Evolutionary conservation across 2,797 vertebrate genomes (phyloP).

Genomic region (Apogon hyalosoma): DNA sequence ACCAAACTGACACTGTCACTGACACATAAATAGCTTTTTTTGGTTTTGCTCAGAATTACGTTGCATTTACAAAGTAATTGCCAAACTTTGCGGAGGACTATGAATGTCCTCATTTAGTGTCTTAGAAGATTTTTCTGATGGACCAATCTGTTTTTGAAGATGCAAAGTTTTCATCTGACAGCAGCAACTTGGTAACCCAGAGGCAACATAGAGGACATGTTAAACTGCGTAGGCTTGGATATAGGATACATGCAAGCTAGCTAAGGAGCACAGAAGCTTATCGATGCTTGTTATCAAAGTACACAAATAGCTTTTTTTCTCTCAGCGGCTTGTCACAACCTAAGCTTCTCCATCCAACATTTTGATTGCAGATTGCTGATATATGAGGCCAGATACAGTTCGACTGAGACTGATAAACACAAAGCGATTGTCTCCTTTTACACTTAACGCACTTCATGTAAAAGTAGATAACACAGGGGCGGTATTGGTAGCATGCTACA

Average conservation of each 20-base stretch:
- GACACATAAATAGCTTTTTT: constrained; percentile 8
- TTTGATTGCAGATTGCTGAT: constrained; percentile 77
- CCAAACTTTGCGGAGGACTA: neutral
- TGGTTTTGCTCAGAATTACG: neutral
- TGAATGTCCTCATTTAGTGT: constrained; percentile 1
- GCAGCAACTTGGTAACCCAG: constrained; percentile 76
- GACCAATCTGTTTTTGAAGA: constrained; percentile 26
- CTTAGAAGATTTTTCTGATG: neutral
- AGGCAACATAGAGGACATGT: constrained; percentile 75
- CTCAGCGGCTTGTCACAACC: constrained; percentile 44
- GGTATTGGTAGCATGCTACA: constrained; percentile 84
- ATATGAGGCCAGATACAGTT: constrained; percentile 65
- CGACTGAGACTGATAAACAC: constrained; percentile 59
- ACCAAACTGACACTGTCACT: constrained; percentile 52
- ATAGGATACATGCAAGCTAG: constrained; percentile 61
- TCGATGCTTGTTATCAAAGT: constrained; percentile 52
- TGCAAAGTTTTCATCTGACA: constrained; percentile 71
- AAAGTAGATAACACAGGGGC: constrained; percentile 67
- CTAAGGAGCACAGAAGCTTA: constrained; percentile 45
- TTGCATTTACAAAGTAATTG: constrained; percentile 18
- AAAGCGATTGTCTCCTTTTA: constrained; percentile 67
- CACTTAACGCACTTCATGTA: constrained; percentile 76
- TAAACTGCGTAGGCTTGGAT: constrained; percentile 77
- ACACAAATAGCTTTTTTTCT: constrained; percentile 52
- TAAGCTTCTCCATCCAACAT: constrained; percentile 67